phyloP scores from a whole-genome alignment of 2,797 vertebrate species.

The Sebastiscus albofasciatus region DNA sequence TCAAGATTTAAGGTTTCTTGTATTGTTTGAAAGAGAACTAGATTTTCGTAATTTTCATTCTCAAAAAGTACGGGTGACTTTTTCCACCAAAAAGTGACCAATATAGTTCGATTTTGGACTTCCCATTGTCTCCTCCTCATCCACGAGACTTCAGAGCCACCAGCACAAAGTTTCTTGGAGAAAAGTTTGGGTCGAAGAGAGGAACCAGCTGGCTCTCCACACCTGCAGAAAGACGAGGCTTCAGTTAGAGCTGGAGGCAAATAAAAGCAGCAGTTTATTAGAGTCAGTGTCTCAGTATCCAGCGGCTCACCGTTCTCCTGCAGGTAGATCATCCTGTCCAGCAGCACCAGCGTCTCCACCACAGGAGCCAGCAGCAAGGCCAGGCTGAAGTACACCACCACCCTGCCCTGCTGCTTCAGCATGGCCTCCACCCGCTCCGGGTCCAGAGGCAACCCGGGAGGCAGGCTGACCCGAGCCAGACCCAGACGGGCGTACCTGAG shows the following conservation, averaged over 20 bases:
- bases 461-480: conserved; percentile 85
- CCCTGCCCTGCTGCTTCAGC: conserved; percentile 85
- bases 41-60: neutral
- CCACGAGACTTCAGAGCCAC: conserved; percentile 83
- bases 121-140: neutral
- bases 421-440: conserved; percentile 74
- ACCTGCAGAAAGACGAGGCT: conserved; percentile 73
- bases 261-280: neutral
- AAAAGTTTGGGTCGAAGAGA: conserved; percentile 90
- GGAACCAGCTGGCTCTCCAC: conserved; percentile 88
- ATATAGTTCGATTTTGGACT: neutral
- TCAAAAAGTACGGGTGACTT: neutral
- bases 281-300: neutral
- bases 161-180: conserved; percentile 93
- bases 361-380: conserved; percentile 88
- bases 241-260: neutral
- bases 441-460: conserved; percentile 76
- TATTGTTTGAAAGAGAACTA: neutral
- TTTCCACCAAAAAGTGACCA: too few relatives aligned
- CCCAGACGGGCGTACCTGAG: conserved; percentile 89
- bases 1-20: neutral
- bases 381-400: conserved; percentile 92
- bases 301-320: conserved; percentile 87
- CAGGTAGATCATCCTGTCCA: conserved; percentile 92
- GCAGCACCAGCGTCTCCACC: conserved; percentile 92